These are phyloP conservation scores for Harpalus rubripes DNA, from an alignment of 2,888 invertebrate genomes.

Conservation along the genomic window DNA sequence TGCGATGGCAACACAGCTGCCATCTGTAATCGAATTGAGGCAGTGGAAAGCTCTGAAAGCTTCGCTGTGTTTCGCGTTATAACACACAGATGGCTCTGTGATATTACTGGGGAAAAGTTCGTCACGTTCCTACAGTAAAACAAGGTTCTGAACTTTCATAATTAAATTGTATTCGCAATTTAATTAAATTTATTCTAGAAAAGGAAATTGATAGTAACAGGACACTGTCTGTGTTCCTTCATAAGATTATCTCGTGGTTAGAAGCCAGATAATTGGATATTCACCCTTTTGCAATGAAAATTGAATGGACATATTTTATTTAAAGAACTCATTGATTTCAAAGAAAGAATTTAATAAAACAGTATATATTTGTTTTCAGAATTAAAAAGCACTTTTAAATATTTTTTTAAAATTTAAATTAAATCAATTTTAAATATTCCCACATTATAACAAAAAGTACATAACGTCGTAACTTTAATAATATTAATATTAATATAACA, in stretches of 20 bases:
- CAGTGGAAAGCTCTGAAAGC: constrained; percentile 54
- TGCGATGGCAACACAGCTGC: constrained; percentile 15
- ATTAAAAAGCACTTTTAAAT: too few relatives aligned
- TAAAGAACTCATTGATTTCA: too few relatives aligned
- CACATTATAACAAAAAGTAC: too few relatives aligned
- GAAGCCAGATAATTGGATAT: constrained; percentile 18
- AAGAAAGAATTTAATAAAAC: too few relatives aligned
- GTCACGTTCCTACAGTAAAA: constrained; percentile 39
- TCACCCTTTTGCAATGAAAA: neutral
- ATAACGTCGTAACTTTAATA: too few relatives aligned
- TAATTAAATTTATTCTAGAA: constrained; percentile 64
- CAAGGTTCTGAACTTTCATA: constrained; percentile 59
- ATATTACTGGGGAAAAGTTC: constrained; percentile 17
- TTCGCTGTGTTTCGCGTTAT: constrained; percentile 35
- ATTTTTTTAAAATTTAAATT: too few relatives aligned
- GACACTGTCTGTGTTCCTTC: constrained; percentile 35
- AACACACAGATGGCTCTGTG: constrained; percentile 50
- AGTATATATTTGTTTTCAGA: too few relatives aligned
- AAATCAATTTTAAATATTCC: too few relatives aligned
- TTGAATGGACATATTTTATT: neutral
- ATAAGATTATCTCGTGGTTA: constrained; percentile 44
- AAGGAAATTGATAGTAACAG: constrained; percentile 62
- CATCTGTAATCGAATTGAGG: constrained; percentile 43
- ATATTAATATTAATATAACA: too few relatives aligned
- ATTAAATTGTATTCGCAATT: constrained; percentile 62